Base-by-base conservation (phyloP, 2,888 invertebrate genomes). In the Morpho deidamia region DNA sequence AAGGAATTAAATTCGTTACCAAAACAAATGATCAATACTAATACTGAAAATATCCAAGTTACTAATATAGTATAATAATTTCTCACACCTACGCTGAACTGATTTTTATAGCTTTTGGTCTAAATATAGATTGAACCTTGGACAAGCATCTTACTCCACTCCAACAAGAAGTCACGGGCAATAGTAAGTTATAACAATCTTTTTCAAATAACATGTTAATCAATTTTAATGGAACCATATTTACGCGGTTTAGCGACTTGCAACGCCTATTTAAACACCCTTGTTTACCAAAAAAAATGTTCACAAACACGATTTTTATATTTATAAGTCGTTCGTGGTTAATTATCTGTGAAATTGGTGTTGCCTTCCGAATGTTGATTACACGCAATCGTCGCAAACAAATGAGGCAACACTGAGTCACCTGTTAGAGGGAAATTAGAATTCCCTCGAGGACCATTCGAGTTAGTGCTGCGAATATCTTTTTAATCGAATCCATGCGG, bases 341-440 rank as follows among this genome's bases (percentile, higher is more conserved):
- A 63, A 62, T 61, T 60, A 61, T 60, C 58, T 57, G 61, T 59
- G 59, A 61, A 64, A 65, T 62, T 59, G 60, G 57, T 58, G 60
- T 60, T 63, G 58, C 65, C 58, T 63, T 65, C 64, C 60, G 64
- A 63, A 69, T 65, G 63, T 62, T 66, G 64, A 68, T 64, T 63
- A 58, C 53, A 49, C 44, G 61, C 64, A 67, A 69, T 66, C 64
- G 63, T 65, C 60, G 55, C 63, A 64, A 65, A 60, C 64, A 56
- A 62, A 61, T 58, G 61, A 54, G 49, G 53, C 56, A 59, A 63
- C 60, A 63, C 60, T 35, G 44, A 59, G 51, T 59, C 59, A 57
- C 51, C 57, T 57, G 66, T 66, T 64, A 60, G 69, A 65, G 71
- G 68, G 70, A 72, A 74, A 74, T 72, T 72, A 71, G 41, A 67